Evolutionary conservation across 2,888 invertebrate species (phyloP).

Genomic region (Orchestes rusci): DNA sequence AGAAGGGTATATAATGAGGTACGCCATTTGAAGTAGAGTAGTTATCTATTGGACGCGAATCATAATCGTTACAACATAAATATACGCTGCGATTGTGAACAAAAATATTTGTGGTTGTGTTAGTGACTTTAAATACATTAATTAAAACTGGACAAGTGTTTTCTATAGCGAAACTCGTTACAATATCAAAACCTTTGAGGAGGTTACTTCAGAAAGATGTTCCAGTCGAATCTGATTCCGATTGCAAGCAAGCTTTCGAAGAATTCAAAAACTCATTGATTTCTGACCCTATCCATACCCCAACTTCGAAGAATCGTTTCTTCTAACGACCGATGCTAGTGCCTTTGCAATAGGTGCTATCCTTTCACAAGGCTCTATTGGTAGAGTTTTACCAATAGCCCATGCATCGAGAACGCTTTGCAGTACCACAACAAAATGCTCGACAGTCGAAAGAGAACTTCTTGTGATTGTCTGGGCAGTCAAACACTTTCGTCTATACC

Average conservation of each 20-base stretch:
- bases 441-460: slow-evolving; percentile 30
- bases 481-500: slow-evolving; percentile 37
- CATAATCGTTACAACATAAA: too few species aligned
- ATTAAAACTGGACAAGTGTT: too few species aligned
- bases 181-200: slow-evolving; percentile 6
- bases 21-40: too few species aligned
- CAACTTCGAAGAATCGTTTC: slow-evolving; percentile 28
- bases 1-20: too few species aligned
- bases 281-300: too few species aligned
- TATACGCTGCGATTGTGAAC: too few species aligned
- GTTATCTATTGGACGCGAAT: too few species aligned
- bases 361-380: slow-evolving; percentile 29
- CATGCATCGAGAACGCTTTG: slow-evolving; percentile 9
- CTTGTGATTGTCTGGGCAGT: slow-evolving; percentile 36
- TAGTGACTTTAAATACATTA: too few species aligned
- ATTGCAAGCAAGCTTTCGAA: slow-evolving; percentile 1
- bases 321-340: slow-evolving; percentile 36
- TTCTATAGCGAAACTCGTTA: too few species aligned
- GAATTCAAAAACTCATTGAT: background rate
- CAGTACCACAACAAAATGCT: slow-evolving; percentile 10
- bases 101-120: too few species aligned
- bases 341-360: slow-evolving; percentile 25
- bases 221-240: slow-evolving; percentile 1
- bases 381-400: slow-evolving; percentile 26
- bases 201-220: slow-evolving; percentile 6